Evolutionary conservation across 2,888 invertebrate species (phyloP).

Genomic region (Zaprionus obscuricornis): DNA sequence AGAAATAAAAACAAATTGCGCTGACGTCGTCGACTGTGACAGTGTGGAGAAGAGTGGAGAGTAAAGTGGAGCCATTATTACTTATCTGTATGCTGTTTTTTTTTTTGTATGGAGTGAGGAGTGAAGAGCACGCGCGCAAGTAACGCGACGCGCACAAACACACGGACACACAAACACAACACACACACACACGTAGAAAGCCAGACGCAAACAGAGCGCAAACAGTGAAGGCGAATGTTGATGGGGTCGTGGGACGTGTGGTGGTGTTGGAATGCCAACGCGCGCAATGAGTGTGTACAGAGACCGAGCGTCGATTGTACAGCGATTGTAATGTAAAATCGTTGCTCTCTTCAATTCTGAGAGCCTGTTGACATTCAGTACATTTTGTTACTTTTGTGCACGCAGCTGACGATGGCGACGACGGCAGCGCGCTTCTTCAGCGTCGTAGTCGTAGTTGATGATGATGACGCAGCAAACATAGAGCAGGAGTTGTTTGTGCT

Average conservation of each 20-base stretch:
- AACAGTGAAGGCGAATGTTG: slow-evolving; percentile 11
- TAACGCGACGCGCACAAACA: slow-evolving; percentile 48
- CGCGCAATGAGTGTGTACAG: slow-evolving; percentile 76
- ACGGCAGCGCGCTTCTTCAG: no score
- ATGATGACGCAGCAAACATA: slow-evolving; percentile 37
- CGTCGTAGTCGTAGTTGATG: no score
- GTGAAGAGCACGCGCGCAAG: slow-evolving; percentile 54
- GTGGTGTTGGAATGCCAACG: slow-evolving; percentile 42
- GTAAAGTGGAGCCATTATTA: slow-evolving; percentile 60
- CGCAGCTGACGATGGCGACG: slow-evolving; percentile 61
- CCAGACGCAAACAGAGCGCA: slow-evolving; percentile 22
- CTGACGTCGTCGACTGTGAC: slow-evolving; percentile 39
- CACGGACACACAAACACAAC: slow-evolving; percentile 22
- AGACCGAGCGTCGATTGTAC: slow-evolving; percentile 63
- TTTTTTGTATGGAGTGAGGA: slow-evolving; percentile 23
- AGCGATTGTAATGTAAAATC: slow-evolving; percentile 82
- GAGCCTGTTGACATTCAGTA: slow-evolving; percentile 83
- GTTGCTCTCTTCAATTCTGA: slow-evolving; percentile 69
- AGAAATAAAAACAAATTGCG: slow-evolving; percentile 50
- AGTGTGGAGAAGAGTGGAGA: no score
- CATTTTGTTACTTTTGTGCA: slow-evolving; percentile 83
- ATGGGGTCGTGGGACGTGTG: slow-evolving; percentile 4
- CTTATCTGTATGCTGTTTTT: slow-evolving; percentile 44
- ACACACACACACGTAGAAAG: slow-evolving; percentile 9
- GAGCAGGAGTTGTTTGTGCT: slow-evolving; percentile 36